Conservation (phyloP, 2,888 invertebrate species). For the Andrena bicolor region DNA sequence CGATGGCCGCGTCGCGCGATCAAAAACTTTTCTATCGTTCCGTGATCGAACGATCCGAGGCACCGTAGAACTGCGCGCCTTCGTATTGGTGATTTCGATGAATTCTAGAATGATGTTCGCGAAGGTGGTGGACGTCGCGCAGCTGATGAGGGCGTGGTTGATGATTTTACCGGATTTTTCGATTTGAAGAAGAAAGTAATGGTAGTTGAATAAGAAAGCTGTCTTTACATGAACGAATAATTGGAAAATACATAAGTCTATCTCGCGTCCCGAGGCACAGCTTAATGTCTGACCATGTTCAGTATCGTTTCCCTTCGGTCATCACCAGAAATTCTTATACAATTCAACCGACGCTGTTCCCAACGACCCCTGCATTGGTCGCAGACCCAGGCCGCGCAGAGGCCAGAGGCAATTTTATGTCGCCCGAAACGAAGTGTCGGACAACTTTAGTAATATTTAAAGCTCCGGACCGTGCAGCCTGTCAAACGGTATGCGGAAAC, state of each 20-base stretch:
- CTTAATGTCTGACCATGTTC: too few relatives aligned
- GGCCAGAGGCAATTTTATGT: constrained; percentile 45
- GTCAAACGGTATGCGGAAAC: constrained; percentile 43
- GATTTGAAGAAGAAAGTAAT: too few relatives aligned
- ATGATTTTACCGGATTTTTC: neutral
- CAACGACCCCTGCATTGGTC: neutral
- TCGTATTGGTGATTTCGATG: neutral
- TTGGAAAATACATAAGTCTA: too few relatives aligned
- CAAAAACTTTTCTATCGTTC: constrained; percentile 35
- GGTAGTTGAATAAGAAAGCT: too few relatives aligned
- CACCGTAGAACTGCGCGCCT: constrained; percentile 6
- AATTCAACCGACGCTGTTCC: neutral
- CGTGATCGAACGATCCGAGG: constrained; percentile 25
- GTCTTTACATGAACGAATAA: too few relatives aligned
- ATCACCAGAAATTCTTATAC: neutral
- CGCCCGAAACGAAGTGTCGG: constrained; percentile 41
- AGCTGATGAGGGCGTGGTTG: neutral
- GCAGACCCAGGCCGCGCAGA: neutral
- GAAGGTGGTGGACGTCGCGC: neutral
- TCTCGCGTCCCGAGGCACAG: too few relatives aligned
- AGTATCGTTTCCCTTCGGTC: too few relatives aligned
- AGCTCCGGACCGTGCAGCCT: constrained; percentile 33
- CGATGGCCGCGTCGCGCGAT: constrained; percentile 65
- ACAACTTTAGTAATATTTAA: constrained; percentile 61
- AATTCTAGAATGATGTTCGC: neutral